These are phyloP conservation scores for Empidonax alnorum DNA, from an alignment of 2,113 vertebrate species.

Conservation along the genomic window DNA sequence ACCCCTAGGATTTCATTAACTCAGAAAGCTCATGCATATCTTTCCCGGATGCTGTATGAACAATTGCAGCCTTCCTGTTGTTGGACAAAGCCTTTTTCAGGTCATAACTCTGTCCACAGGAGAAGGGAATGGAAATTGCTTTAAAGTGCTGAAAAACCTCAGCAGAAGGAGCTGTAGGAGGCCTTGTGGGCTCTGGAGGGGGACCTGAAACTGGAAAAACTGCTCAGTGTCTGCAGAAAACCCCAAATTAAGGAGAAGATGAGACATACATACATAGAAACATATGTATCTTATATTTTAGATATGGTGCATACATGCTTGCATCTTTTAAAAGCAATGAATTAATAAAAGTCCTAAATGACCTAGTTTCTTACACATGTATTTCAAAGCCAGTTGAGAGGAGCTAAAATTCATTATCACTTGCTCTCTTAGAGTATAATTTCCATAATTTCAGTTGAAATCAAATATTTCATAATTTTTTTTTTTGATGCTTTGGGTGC, in stretches of 20 bases:
- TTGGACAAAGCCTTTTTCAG: slow-evolving; percentile 34
- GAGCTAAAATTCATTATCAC: neutral
- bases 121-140: slow-evolving; percentile 12
- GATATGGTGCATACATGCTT: neutral
- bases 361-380: neutral
- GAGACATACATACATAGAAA: neutral
- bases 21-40: slow-evolving; percentile 43
- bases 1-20: neutral
- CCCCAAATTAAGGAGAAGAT: neutral
- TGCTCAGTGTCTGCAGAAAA: neutral
- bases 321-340: neutral
- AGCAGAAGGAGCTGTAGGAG: slow-evolving; percentile 43
- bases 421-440: neutral
- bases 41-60: slow-evolving; percentile 49
- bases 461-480: neutral
- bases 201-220: neutral
- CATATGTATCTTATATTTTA: neutral
- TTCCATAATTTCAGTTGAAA: neutral
- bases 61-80: slow-evolving; percentile 50
- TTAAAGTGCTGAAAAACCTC: neutral
- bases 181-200: neutral
- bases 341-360: neutral
- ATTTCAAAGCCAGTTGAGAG: slow-evolving; percentile 1
- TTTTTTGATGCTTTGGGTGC: neutral
- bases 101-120: neutral